These are phyloP conservation scores for Setipinna tenuifilis DNA, from an alignment of 2,797 vertebrate species.

Conservation along the genomic window DNA sequence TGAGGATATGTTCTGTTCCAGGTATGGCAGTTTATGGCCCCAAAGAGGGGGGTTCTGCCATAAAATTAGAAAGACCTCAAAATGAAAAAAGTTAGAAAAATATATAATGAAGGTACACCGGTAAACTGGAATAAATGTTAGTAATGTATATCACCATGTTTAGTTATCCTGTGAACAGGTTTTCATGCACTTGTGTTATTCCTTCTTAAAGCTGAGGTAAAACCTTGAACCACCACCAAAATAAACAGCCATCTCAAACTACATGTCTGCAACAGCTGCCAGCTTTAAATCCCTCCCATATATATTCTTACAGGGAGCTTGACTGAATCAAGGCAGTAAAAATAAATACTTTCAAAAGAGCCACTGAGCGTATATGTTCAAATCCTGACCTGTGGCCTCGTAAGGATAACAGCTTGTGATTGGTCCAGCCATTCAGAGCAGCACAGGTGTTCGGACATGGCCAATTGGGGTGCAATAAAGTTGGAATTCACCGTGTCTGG, in stretches of 20 bases:
- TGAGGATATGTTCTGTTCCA: constrained; percentile 53
- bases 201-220: neutral
- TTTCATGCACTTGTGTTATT: neutral
- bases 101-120: neutral
- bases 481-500: constrained; percentile 31
- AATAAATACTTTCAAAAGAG: constrained; percentile 4
- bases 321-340: constrained; percentile 17
- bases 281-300: constrained; percentile 20
- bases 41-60: neutral
- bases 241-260: constrained; percentile 4
- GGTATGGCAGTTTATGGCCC: constrained; percentile 23
- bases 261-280: neutral
- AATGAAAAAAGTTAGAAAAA: neutral
- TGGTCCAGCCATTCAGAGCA: constrained; percentile 4
- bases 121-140: neutral
- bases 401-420: neutral
- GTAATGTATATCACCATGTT: constrained; percentile 8
- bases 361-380: neutral
- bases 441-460: constrained; percentile 30
- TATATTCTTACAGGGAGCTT: neutral
- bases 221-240: constrained; percentile 6
- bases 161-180: neutral
- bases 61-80: neutral
- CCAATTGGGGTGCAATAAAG: constrained; percentile 26
- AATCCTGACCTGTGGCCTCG: neutral